Conservation (phyloP, 2,113 vertebrate genomes). For the Carollia perspicillata region DNA sequence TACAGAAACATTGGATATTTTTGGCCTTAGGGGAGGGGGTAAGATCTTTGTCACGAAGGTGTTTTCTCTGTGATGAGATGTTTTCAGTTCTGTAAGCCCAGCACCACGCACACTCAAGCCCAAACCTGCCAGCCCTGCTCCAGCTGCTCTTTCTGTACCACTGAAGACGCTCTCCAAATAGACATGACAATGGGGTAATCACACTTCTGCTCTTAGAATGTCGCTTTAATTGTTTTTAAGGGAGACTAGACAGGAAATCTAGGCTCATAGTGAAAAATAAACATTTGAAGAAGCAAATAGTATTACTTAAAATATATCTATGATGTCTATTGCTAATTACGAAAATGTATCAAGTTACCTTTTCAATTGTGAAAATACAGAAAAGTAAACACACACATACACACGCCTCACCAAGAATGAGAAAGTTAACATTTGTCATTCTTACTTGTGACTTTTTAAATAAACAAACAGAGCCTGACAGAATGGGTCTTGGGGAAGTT, state of each 20-base stretch:
- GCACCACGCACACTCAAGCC: neutral
- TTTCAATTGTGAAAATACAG: neutral
- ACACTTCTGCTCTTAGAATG: conserved; percentile 46
- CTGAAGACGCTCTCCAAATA: neutral
- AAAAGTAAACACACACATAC: neutral
- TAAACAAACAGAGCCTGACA: neutral
- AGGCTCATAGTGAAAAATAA: neutral
- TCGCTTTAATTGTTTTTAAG: neutral
- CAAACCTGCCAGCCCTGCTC: neutral
- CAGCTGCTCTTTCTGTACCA: neutral
- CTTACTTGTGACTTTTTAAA: conserved; percentile 22
- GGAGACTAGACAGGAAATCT: neutral
- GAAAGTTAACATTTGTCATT: neutral
- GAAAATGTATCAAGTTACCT: neutral
- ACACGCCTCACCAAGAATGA: neutral
- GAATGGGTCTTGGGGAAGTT: neutral
- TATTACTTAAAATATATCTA: neutral
- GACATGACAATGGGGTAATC: neutral
- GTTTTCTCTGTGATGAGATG: neutral
- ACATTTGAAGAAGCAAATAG: neutral
- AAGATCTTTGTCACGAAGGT: neutral
- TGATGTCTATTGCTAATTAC: neutral
- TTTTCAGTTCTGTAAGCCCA: neutral
- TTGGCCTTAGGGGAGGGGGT: neutral
- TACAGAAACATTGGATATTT: neutral